Conservation (phyloP, 2,888 invertebrate genomes). For the Metellina segmentata region DNA sequence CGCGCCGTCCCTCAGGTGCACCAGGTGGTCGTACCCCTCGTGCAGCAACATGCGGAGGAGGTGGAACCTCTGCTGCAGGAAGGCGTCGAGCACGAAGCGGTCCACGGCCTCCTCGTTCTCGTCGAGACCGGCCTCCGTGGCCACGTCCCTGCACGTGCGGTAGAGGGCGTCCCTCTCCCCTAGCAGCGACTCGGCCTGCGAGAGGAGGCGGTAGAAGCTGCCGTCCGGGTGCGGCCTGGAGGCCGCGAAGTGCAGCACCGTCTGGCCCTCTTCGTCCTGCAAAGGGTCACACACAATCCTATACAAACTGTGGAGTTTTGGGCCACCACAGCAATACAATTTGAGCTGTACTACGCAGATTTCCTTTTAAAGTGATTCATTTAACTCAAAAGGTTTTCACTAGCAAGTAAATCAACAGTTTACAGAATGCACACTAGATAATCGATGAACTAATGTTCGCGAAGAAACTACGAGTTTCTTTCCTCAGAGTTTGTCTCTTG, state of each 20-base stretch:
- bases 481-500: too few species aligned
- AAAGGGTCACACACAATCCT: not conserved
- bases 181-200: constrained; percentile 90
- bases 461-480: too few species aligned
- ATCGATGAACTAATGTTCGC: too few species aligned
- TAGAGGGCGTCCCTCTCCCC: constrained; percentile 92
- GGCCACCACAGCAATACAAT: too few species aligned
- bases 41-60: constrained; percentile 85
- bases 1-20: constrained; percentile 88
- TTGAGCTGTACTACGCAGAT: too few species aligned
- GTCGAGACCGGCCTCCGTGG: constrained; percentile 88
- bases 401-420: too few species aligned
- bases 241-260: constrained; percentile 93
- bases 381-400: too few species aligned
- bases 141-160: constrained; percentile 92
- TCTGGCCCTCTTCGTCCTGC: constrained; percentile 94
- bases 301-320: not conserved
- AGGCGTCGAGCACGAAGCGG: constrained; percentile 86
- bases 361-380: too few species aligned
- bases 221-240: constrained; percentile 90
- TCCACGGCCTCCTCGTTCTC: constrained; percentile 92
- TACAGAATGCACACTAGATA: too few species aligned
- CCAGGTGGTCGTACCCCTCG: constrained; percentile 93
- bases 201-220: constrained; percentile 89
- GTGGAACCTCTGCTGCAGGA: constrained; percentile 62